Conservation (phyloP, 2,797 vertebrate genomes). For the Lacerta bilineata region DNA sequence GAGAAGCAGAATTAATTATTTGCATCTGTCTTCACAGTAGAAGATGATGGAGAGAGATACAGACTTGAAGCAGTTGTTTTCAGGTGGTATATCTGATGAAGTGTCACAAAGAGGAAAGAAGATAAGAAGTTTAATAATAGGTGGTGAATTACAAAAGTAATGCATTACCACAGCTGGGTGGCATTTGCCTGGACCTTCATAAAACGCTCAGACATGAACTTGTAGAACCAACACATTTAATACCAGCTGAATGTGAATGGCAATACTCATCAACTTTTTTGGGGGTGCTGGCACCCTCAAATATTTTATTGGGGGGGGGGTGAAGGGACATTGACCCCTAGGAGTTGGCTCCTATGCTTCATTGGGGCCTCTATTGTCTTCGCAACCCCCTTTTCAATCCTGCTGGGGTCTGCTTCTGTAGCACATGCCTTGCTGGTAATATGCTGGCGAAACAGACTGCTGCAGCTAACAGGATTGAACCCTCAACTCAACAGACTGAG, state of each 20-base stretch:
- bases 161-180: background rate
- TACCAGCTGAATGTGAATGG: background rate
- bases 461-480: no score
- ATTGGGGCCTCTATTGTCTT: no score
- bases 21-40: background rate
- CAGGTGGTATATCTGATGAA: background rate
- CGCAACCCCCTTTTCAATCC: no score
- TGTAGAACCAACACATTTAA: background rate
- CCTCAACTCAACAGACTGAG: no score
- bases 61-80: constrained; percentile 4
- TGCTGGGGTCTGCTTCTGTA: no score
- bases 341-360: no score
- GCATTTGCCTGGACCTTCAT: background rate
- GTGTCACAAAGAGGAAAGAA: background rate
- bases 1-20: constrained; percentile 6
- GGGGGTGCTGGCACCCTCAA: no score
- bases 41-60: constrained; percentile 9
- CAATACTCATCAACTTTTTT: no score
- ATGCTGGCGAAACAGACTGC: no score
- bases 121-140: background rate
- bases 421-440: no score
- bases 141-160: constrained; percentile 5
- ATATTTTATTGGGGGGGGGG: no score
- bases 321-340: no score
- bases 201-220: background rate